These are phyloP conservation scores for Acronicta psi DNA, from an alignment of 2,888 invertebrate species.

Conservation along the genomic window DNA sequence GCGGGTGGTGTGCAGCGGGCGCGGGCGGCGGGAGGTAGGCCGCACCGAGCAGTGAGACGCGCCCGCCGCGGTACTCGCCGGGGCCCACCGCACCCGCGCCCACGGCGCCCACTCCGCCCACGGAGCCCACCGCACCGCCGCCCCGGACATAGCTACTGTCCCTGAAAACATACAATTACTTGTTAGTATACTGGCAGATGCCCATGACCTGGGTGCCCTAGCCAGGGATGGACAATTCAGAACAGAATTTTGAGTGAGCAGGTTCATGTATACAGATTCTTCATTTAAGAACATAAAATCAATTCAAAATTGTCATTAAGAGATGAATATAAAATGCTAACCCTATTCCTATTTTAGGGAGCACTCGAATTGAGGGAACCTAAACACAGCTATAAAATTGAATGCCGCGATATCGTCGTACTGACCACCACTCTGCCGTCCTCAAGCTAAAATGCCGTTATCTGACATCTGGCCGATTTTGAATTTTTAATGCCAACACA, in stretches of 20 bases:
- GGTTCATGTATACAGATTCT: too few species aligned
- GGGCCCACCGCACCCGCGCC: slow-evolving; percentile 88
- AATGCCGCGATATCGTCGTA: too few species aligned
- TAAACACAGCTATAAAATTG: too few species aligned
- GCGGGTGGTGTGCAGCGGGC: slow-evolving; percentile 83
- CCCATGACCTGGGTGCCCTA: not conserved
- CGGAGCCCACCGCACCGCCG: slow-evolving; percentile 79
- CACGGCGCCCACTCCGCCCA: slow-evolving; percentile 75
- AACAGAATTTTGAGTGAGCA: not conserved
- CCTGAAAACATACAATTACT: slow-evolving; percentile 64
- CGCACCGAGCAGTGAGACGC: slow-evolving; percentile 91
- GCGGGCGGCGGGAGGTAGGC: slow-evolving; percentile 87
- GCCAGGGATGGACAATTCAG: not conserved
- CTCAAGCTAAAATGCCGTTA: too few species aligned
- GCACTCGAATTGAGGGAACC: too few species aligned
- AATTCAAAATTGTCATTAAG: too few species aligned
- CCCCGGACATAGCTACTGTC: slow-evolving; percentile 82
- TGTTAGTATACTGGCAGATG: slow-evolving; percentile 12
- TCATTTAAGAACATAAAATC: too few species aligned
- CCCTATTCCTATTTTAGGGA: too few species aligned
- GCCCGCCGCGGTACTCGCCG: slow-evolving; percentile 83
- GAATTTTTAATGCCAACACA: too few species aligned
- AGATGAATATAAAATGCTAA: not conserved
- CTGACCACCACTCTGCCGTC: too few species aligned
- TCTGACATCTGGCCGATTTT: too few species aligned